Percentiles rank a stretch among this genome's conserved stretches.
phyloP scores from a whole-genome alignment of 2,797 vertebrate genomes.

The Neostethus bicornis region DNA sequence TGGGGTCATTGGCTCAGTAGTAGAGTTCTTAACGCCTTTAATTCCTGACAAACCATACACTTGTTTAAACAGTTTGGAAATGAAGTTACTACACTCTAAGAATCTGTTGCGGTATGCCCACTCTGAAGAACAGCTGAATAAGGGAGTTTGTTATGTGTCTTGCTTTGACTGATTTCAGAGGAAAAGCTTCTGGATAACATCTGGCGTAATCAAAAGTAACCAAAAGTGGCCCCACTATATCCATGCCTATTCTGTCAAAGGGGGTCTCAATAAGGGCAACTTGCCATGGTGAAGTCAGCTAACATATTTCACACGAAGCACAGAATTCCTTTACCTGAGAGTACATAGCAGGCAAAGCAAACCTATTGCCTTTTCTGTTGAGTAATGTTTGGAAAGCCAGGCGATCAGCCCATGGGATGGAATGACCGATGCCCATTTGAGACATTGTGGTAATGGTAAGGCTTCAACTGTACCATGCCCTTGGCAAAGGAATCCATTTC shows the following conservation, averaged over 20 bases:
- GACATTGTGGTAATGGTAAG: neutral
- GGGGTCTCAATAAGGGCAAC: neutral
- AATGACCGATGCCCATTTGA: neutral
- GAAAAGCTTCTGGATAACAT: neutral
- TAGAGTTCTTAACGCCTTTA: no score
- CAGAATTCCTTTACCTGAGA: neutral
- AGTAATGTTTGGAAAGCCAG: neutral
- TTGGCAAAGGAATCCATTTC: conserved; percentile 1
- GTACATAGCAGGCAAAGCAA: conserved; percentile 6
- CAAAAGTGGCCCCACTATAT: neutral
- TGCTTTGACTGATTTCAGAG: neutral
- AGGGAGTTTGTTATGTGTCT: no score
- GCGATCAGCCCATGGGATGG: conserved; percentile 2
- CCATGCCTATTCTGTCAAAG: neutral
- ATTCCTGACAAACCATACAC: no score
- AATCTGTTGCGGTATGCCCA: no score
- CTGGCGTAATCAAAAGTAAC: neutral
- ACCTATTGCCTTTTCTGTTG: neutral
- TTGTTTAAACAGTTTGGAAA: no score
- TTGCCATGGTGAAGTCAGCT: neutral
- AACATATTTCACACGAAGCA: neutral
- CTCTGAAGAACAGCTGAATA: no score
- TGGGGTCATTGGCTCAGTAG: no score
- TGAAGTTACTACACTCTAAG: no score
- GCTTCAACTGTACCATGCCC: neutral